phyloP scores from a whole-genome alignment of 1,140 invertebrate species.

The Conus ventricosus region DNA sequence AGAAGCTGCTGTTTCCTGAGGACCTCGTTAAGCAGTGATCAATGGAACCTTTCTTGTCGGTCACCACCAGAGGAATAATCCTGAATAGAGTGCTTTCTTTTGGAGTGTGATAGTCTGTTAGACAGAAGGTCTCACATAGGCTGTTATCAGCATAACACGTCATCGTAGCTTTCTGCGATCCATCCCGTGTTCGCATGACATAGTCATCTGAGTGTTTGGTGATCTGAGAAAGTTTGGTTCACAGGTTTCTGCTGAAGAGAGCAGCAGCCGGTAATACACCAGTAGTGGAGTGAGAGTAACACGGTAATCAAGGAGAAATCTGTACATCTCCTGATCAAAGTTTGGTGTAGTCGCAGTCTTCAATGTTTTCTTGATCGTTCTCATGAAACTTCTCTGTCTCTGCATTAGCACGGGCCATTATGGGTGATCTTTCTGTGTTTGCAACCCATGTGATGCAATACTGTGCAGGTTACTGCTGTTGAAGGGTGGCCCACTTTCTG shows the following conservation, averaged over 20 bases:
- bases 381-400: slow-evolving; percentile 57
- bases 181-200: not conserved
- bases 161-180: not conserved
- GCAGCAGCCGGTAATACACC: not conserved
- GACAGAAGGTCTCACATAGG: not conserved
- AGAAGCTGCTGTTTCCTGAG: not conserved
- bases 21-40: not conserved
- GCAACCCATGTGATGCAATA: slow-evolving; percentile 32
- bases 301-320: not conserved
- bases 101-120: not conserved
- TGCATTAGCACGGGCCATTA: slow-evolving; percentile 54
- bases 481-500: slow-evolving; percentile 41
- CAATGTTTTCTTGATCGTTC: too few relatives aligned
- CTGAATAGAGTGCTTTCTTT: not conserved
- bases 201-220: not conserved
- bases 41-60: not conserved
- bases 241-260: not conserved
- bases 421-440: slow-evolving; percentile 51
- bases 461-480: slow-evolving; percentile 30
- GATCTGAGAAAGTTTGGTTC: not conserved
- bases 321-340: not conserved
- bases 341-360: not conserved
- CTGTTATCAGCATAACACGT: not conserved
- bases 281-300: not conserved
- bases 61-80: not conserved